Conservation (phyloP, 2,888 invertebrate genomes). For the Ichneumoninae sp. region DNA sequence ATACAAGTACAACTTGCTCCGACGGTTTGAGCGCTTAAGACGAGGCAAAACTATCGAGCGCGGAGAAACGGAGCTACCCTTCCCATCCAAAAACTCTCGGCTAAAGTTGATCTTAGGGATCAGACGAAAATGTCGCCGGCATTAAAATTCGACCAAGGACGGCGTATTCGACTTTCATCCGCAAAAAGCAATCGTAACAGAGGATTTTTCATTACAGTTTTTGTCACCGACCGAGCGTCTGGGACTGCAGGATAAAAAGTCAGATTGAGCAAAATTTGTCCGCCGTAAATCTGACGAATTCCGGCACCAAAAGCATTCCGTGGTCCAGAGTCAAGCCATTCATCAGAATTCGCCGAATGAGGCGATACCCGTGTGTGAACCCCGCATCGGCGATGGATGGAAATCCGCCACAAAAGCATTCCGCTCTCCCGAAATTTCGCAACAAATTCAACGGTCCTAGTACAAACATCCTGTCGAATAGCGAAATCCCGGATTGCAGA, state of each 20-base stretch:
- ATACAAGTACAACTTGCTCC: background rate
- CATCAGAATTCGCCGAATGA: background rate
- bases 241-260: background rate
- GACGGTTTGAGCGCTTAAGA: background rate
- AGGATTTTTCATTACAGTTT: background rate
- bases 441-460: slow-evolving; percentile 21
- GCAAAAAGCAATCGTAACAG: background rate
- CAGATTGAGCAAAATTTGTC: background rate
- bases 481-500: background rate
- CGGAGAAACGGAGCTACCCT: too few species aligned
- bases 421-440: background rate
- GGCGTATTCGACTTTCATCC: background rate
- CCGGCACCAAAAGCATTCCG: background rate
- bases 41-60: too few species aligned
- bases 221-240: background rate
- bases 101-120: too few species aligned
- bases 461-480: slow-evolving; percentile 33
- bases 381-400: background rate
- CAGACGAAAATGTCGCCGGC: too few species aligned
- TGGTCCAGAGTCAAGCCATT: background rate
- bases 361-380: background rate
- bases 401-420: slow-evolving; percentile 11
- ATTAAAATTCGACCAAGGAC: too few species aligned
- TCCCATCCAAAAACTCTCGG: too few species aligned
- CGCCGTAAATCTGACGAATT: background rate